A percentile compares a stretch with the other conserved stretches of the same genome.
These are phyloP conservation scores for Diplodus puntazzo DNA, from an alignment of 2,797 vertebrate genomes.

Conservation along the genomic window DNA sequence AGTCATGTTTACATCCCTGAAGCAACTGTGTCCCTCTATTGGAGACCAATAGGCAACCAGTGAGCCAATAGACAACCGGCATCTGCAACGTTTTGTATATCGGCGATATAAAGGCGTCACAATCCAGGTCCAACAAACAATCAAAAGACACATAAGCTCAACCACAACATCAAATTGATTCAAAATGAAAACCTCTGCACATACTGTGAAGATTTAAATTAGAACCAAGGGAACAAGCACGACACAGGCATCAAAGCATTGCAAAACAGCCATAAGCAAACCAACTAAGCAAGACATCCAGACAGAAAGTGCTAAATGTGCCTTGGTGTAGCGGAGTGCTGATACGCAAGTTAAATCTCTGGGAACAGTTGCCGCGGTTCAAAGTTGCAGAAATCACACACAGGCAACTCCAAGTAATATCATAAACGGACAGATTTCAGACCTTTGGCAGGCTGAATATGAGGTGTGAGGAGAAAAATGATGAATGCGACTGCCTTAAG, in stretches of 20 bases:
- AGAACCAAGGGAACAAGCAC: not conserved
- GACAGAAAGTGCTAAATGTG: not conserved
- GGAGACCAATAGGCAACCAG: slow-evolving; percentile 4
- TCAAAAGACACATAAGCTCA: slow-evolving; percentile 1
- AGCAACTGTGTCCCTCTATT: not conserved
- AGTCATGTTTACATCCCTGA: slow-evolving; percentile 17
- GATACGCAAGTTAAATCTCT: not conserved
- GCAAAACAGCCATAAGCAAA: not conserved
- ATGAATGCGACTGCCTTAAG: not conserved
- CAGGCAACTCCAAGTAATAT: not conserved
- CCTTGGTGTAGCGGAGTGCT: not conserved
- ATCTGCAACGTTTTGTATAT: not conserved
- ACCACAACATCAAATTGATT: not conserved
- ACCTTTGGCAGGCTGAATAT: no score
- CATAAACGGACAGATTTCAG: not conserved
- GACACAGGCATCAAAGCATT: not conserved
- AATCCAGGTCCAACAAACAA: slow-evolving; percentile 2
- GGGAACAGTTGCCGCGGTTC: not conserved
- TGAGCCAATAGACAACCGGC: not conserved
- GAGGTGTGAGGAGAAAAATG: not conserved
- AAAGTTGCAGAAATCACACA: slow-evolving; percentile 1
- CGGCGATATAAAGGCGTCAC: not conserved
- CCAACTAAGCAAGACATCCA: not conserved
- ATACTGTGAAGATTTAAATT: not conserved
- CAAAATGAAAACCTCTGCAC: not conserved